Conservation (phyloP, 1,140 invertebrate genomes). For the Contarinia nasturtii region DNA sequence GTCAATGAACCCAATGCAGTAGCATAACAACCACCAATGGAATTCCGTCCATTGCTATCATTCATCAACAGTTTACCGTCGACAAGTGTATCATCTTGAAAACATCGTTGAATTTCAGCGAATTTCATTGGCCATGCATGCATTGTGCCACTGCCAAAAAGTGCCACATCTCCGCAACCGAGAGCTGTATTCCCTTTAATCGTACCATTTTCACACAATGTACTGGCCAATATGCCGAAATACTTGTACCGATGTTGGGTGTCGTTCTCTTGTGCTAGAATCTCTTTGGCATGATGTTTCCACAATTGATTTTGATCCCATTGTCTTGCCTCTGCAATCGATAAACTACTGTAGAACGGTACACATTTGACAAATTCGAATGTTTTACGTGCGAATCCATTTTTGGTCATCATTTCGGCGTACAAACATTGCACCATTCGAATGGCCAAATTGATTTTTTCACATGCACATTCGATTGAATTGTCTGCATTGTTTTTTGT, state of each 20-base stretch:
- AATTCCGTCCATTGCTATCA: conserved; percentile 72
- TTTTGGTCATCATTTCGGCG: conserved; percentile 72
- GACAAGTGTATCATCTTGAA: conserved; percentile 33
- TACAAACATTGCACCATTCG: conserved; percentile 69
- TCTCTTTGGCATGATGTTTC: conserved; percentile 60
- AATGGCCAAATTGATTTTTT: conserved; percentile 55
- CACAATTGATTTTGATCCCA: conserved; percentile 67
- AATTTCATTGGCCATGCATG: conserved; percentile 72
- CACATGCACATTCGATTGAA: conserved; percentile 50
- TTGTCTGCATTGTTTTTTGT: conserved; percentile 45
- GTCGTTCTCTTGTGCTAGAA: conserved; percentile 44
- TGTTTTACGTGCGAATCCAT: conserved; percentile 56
- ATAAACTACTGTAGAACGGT: conserved; percentile 49
- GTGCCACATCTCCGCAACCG: conserved; percentile 73
- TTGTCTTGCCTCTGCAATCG: conserved; percentile 44
- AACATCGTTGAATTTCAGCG: conserved; percentile 40
- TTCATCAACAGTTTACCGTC: conserved; percentile 59
- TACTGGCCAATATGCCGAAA: conserved; percentile 39
- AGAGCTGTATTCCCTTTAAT: conserved; percentile 72
- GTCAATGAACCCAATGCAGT: conserved; percentile 83
- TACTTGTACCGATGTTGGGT: conserved; percentile 34
- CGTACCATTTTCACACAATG: conserved; percentile 51
- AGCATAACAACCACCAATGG: conserved; percentile 72
- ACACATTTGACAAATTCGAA: conserved; percentile 55
- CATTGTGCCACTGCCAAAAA: conserved; percentile 77